Percentiles rank a stretch among this genome's conserved stretches.
phyloP scores from a whole-genome alignment of 2,797 vertebrate genomes.

The Spizella passerina region DNA sequence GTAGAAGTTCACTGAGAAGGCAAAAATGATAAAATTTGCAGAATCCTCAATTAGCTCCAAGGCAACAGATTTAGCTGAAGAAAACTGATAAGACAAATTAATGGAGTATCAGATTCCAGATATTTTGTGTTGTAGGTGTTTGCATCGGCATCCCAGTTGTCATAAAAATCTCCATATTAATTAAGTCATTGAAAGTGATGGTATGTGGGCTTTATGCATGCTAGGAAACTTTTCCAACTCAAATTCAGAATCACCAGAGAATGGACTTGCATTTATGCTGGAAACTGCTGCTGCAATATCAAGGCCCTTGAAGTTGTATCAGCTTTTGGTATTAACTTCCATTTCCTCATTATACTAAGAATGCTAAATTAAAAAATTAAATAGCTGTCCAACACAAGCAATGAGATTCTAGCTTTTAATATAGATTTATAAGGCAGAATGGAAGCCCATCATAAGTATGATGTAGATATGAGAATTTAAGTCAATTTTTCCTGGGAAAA shows the following conservation, averaged over 20 bases:
- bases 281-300: neutral
- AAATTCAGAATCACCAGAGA: neutral
- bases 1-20: neutral
- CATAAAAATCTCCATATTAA: neutral
- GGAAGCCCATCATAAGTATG: neutral
- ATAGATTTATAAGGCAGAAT: neutral
- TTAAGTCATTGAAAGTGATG: neutral
- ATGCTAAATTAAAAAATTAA: neutral
- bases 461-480: neutral
- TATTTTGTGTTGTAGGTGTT: neutral
- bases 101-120: neutral
- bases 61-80: neutral
- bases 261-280: neutral
- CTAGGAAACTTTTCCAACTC: neutral
- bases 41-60: neutral
- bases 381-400: neutral
- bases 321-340: neutral
- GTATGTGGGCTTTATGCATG: neutral
- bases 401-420: neutral
- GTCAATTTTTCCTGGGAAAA: neutral
- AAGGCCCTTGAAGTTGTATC: neutral
- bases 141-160: neutral
- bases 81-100: neutral
- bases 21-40: neutral
- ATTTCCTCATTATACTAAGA: neutral